Base-by-base conservation (phyloP, 2,797 vertebrate species). In the Acanthis flammea region DNA sequence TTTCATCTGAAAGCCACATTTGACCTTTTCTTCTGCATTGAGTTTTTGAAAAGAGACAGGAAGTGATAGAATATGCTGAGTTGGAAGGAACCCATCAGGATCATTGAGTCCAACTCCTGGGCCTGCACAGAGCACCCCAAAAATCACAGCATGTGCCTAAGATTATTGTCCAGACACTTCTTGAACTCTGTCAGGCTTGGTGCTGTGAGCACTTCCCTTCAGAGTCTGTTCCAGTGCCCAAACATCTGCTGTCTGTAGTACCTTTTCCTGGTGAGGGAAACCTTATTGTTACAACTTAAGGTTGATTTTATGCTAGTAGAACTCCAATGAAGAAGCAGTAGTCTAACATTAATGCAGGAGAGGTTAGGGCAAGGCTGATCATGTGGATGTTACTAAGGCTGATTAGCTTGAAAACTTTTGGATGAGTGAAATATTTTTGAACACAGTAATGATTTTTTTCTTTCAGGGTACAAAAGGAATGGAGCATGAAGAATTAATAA, bases 211-310 rank as follows among this genome's bases (percentile, higher is more conserved):
- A 27, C 14, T 71, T 71, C 65, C n/a, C 51, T 51, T 51, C 2
- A 3, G n/a, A 51, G n/a, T 9, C 37, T 39, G 10, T 63, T 76
- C 18, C 12, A 63, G 44, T 62, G 17, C 24, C 25, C 37, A 39
- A 14, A 2, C 15, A 47, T 15, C 1, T 0, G 0, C 45, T 58
- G 21, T 27, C 10, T 23, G 10, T 58, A 45, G 41, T 51, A 10
- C 2, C 7, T 18, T 45, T 58, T 72, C 10, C 39, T 58, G 9
- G 35, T 17, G 39, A 57, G 17, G 18, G 12, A 66, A 79, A 35
- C 21, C 5, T 68, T 75, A 30, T 53, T 66, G 16, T 73, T 95
- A 19, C 17, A 70, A 28, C 19, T 93, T 73, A 2, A 21, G 50
- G 23, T 47, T 86, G 33, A 33, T 78, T 82, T 86, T 78, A 42